Percentiles rank a stretch among this genome's conserved stretches.
Evolutionary conservation across 2,888 invertebrate genomes (phyloP).

Genomic region (Polyommatus icarus): DNA sequence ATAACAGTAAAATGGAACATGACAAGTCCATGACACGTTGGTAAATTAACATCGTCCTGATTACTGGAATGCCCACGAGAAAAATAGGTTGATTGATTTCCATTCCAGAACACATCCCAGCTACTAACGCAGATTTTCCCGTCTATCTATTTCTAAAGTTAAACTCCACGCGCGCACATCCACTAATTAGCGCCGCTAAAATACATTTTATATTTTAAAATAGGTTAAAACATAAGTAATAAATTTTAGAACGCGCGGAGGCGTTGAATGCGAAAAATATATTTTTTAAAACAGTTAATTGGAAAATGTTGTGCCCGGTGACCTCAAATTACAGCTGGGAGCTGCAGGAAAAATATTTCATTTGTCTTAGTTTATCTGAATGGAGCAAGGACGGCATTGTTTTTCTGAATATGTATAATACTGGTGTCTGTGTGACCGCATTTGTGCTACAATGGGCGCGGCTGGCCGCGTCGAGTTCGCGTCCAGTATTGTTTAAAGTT

Average conservation of each 20-base stretch:
- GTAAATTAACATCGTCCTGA: background rate
- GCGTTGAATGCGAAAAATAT: slow-evolving; percentile 32
- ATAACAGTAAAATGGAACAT: background rate
- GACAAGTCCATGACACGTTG: slow-evolving; percentile 3
- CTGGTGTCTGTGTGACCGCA: slow-evolving; percentile 75
- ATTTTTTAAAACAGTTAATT: slow-evolving; percentile 39
- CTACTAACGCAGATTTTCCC: background rate
- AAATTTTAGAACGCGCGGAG: slow-evolving; percentile 28
- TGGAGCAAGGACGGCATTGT: slow-evolving; percentile 70
- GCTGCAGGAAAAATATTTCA: slow-evolving; percentile 61
- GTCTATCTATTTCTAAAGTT: background rate
- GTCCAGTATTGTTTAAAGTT: slow-evolving; percentile 80
- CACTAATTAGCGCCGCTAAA: slow-evolving; percentile 17
- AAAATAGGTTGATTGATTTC: slow-evolving; percentile 16
- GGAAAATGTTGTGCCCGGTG: slow-evolving; percentile 43
- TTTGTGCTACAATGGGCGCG: slow-evolving; percentile 73
- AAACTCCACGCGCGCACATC: background rate
- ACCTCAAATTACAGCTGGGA: slow-evolving; percentile 50
- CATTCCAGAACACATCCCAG: background rate
- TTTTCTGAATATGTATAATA: slow-evolving; percentile 76
- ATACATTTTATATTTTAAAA: slow-evolving; percentile 11
- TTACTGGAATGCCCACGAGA: background rate
- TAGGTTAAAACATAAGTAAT: slow-evolving; percentile 28
- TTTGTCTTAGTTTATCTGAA: slow-evolving; percentile 72
- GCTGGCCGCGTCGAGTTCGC: slow-evolving; percentile 76